phyloP scores from a whole-genome alignment of 2,113 vertebrate species.

The zebrafish (Danio rerio) region DNA sequence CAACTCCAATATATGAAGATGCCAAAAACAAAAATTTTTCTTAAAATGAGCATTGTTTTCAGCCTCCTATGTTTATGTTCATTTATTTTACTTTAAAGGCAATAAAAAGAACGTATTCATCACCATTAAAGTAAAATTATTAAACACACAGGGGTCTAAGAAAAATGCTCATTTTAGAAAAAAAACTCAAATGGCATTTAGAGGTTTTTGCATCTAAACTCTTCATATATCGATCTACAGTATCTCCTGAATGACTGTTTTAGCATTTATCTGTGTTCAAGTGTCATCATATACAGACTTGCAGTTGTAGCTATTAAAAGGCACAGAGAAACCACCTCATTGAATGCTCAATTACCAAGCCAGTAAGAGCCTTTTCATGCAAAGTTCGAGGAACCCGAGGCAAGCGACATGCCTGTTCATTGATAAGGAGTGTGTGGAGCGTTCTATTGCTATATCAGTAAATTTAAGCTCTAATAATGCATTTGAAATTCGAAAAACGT shows the following conservation, averaged over 20 bases:
- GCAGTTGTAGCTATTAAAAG: not conserved
- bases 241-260: not conserved
- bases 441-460: slow-evolving; percentile 7
- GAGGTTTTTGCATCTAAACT: no score
- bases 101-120: no score
- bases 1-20: no score
- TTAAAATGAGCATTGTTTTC: no score
- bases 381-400: slow-evolving; percentile 30
- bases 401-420: slow-evolving; percentile 3
- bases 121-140: no score
- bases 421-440: slow-evolving; percentile 17
- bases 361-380: slow-evolving; percentile 12
- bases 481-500: slow-evolving; percentile 19
- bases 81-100: no score
- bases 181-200: no score
- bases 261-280: not conserved
- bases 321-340: slow-evolving; percentile 2
- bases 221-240: not conserved
- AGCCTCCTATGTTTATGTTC: no score
- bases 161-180: no score
- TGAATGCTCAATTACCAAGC: slow-evolving; percentile 16
- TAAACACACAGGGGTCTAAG: no score
- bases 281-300: not conserved
- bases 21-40: no score
- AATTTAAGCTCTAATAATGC: not conserved